Evolutionary conservation across 2,113 vertebrate genomes (phyloP), one percentile per base, ranked within the genome.

Genomic region (Pontoporia blainvillei): DNA sequence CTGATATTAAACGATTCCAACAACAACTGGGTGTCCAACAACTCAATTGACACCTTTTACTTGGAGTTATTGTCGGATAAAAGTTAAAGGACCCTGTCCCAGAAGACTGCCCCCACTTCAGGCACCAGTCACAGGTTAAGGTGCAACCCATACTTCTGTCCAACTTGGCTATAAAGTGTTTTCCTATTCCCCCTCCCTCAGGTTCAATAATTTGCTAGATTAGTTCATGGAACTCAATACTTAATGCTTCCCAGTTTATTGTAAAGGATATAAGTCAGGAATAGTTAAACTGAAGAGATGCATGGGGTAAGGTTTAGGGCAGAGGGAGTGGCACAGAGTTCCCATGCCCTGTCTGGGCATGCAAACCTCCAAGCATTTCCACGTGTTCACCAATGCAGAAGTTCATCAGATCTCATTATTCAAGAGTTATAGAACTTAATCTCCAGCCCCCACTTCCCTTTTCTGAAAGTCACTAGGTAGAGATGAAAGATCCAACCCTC

Each of bases 261-360:
- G 18, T 36, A 41, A 90, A 23, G 49, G 11, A 54, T 41, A 34
- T 6, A 52, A 52, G 23, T 44, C 27, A 49, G 6, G n/a, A 86
- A 72, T 8, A 34, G 52, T 49, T 23, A 59, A 59, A 21, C 31
- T 66, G 34, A 79, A 66, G 46, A 79, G 27, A 79, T 34, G 5
- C 3, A 0, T 6, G 54, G 36, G 36, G 18, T 5, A 54, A 25
- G 0, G 18, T 34, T 29, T 39, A 62, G 20, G 27, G n/a, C 4
- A 17, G 7, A 8, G 4, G 5, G 29, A 25, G 12, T 21, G 15
- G n/a, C 10, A 14, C 27, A 54, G 20, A 69, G 18, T 46, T 57
- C 31, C 29, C 12, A 11, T 25, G 46, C 23, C 27, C 5, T 39
- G 20, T 25, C 10, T 29, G 17, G 87, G n/a, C 17, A 36, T 62